Evolutionary conservation across 2,888 invertebrate genomes (phyloP).

Genomic region (Tipula unca): DNA sequence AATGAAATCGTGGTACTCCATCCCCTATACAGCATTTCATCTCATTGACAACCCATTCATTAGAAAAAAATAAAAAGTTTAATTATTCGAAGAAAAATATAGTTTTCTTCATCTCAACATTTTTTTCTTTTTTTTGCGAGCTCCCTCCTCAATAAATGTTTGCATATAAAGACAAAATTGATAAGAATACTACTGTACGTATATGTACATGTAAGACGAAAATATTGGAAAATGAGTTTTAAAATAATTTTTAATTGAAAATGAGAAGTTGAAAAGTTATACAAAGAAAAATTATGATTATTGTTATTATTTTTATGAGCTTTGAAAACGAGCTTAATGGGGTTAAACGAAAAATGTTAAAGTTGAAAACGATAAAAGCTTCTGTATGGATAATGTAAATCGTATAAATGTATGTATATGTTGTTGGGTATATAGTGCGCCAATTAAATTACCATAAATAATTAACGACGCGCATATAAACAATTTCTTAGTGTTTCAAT

Average conservation of each 20-base stretch:
- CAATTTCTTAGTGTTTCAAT: too few species aligned
- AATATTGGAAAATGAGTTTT: conserved; percentile 4
- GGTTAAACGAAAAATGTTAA: neutral
- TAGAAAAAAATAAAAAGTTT: neutral
- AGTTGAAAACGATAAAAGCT: neutral
- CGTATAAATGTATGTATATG: neutral
- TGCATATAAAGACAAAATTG: neutral
- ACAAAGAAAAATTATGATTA: neutral
- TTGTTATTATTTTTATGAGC: neutral
- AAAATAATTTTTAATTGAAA: conserved; percentile 8
- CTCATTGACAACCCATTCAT: neutral
- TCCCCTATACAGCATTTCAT: neutral
- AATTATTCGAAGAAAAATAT: neutral
- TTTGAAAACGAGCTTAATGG: neutral
- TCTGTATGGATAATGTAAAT: neutral
- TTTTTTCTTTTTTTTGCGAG: neutral
- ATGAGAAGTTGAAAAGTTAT: neutral
- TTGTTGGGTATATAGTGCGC: neutral
- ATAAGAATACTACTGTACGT: neutral
- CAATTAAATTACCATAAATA: neutral
- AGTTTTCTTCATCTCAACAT: neutral
- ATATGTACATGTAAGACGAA: neutral
- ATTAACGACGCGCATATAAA: too few species aligned
- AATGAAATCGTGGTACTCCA: neutral
- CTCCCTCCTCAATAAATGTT: neutral